Conservation (phyloP, 2,888 invertebrate genomes). For the Cerastis leucographa region DNA sequence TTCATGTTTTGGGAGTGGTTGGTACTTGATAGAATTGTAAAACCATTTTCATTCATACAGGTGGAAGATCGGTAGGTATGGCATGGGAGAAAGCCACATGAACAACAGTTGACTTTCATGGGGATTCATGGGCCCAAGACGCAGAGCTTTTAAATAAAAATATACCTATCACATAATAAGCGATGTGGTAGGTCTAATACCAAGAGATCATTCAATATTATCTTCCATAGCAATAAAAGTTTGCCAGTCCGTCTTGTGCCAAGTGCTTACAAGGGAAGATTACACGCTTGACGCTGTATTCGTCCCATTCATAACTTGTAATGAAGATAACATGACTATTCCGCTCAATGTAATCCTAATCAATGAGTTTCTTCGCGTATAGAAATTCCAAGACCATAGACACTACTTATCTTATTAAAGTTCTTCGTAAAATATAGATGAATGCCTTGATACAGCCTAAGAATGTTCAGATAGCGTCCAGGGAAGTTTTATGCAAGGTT, state of each 20-base stretch:
- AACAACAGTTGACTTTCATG: not conserved
- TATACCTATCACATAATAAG: not conserved
- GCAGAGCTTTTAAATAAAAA: not conserved
- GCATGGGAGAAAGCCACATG: not conserved
- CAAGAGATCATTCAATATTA: slow-evolving; percentile 10
- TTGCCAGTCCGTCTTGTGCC: slow-evolving; percentile 26
- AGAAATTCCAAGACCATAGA: slow-evolving; percentile 46
- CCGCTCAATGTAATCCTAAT: slow-evolving; percentile 40
- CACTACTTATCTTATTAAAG: slow-evolving; percentile 44
- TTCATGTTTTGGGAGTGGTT: not conserved
- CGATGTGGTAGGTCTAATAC: slow-evolving; percentile 23
- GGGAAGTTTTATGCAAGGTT: slow-evolving; percentile 47
- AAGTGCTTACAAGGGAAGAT: slow-evolving; percentile 22
- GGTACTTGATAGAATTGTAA: not conserved
- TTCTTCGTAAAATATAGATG: slow-evolving; percentile 56
- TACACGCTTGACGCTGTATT: slow-evolving; percentile 18
- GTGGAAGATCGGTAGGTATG: not conserved
- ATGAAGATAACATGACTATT: slow-evolving; percentile 45
- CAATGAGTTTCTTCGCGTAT: slow-evolving; percentile 55
- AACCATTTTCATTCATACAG: not conserved
- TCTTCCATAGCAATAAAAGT: slow-evolving; percentile 16
- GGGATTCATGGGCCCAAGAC: not conserved
- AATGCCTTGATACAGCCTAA: slow-evolving; percentile 52
- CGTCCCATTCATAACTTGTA: slow-evolving; percentile 48
- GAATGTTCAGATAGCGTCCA: slow-evolving; percentile 56